Evolutionary conservation across 2,888 invertebrate genomes (phyloP).

Genomic region (Pyrrhia umbra): DNA sequence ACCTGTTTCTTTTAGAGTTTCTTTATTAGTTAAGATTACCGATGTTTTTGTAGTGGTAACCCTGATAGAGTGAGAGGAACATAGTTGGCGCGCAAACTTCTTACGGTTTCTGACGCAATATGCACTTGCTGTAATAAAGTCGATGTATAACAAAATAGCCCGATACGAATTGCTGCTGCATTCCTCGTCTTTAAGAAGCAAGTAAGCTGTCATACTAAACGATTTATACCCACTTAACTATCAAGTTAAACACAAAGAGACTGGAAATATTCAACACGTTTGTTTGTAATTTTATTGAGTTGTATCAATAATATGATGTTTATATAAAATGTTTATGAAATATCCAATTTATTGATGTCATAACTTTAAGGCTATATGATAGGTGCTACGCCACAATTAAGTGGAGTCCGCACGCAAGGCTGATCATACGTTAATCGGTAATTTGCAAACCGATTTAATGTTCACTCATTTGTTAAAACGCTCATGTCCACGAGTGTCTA

Average conservation of each 20-base stretch:
- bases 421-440: slow-evolving; percentile 44
- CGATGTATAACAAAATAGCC: slow-evolving; percentile 77
- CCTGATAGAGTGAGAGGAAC: slow-evolving; percentile 80
- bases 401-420: slow-evolving; percentile 53
- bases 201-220: slow-evolving; percentile 70
- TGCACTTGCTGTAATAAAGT: slow-evolving; percentile 70
- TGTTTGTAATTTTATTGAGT: slow-evolving; percentile 30
- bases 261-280: slow-evolving; percentile 37
- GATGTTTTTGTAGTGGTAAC: slow-evolving; percentile 60
- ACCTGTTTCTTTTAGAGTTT: slow-evolving; percentile 47
- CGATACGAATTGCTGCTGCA: slow-evolving; percentile 73
- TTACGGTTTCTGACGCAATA: slow-evolving; percentile 80
- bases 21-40: slow-evolving; percentile 38
- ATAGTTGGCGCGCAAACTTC: slow-evolving; percentile 63
- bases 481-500: slow-evolving; percentile 37
- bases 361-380: slow-evolving; percentile 40
- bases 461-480: slow-evolving; percentile 60
- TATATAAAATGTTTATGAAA: slow-evolving; percentile 45
- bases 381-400: slow-evolving; percentile 44
- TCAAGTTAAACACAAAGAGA: slow-evolving; percentile 55
- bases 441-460: slow-evolving; percentile 60
- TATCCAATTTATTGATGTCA: slow-evolving; percentile 46
- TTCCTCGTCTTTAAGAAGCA: slow-evolving; percentile 72
- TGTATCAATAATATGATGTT: slow-evolving; percentile 29
- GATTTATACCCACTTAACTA: slow-evolving; percentile 59